Evolutionary conservation across 2,113 vertebrate species (phyloP).

Genomic region (Leuciscus idus): DNA sequence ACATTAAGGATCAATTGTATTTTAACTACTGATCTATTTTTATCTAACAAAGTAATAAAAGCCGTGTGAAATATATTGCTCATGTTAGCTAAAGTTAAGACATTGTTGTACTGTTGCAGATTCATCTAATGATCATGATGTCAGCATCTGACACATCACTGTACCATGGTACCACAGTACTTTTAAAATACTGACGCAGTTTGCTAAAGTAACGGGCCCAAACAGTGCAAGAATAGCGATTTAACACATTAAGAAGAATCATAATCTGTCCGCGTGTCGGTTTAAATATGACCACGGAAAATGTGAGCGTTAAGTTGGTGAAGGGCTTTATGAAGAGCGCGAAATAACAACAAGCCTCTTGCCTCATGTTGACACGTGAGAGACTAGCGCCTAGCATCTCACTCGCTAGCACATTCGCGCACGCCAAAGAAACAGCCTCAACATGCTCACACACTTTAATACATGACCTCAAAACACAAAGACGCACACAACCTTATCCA

Average conservation of each 20-base stretch:
- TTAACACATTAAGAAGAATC: neutral
- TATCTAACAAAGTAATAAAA: neutral
- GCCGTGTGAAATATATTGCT: neutral
- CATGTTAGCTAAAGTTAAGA: neutral
- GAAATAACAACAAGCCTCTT: constrained; percentile 22
- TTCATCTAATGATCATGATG: neutral
- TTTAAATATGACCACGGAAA: neutral
- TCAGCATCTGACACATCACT: neutral
- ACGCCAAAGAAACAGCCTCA: constrained; percentile 3
- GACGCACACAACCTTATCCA: too few relatives aligned
- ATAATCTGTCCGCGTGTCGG: neutral
- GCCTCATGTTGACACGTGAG: constrained; percentile 55
- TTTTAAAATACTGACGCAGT: constrained; percentile 1
- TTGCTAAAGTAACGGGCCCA: neutral
- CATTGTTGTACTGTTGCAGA: neutral
- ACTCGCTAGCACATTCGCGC: neutral
- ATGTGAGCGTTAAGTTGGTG: neutral
- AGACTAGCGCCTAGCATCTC: constrained; percentile 38
- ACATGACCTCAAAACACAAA: neutral
- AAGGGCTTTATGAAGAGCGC: neutral
- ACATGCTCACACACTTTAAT: neutral
- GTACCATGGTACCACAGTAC: neutral
- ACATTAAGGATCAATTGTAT: neutral
- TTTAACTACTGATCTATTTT: neutral
- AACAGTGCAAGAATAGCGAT: neutral